Evolutionary conservation across 2,888 invertebrate species (phyloP).

Genomic region (Drosophila kokeensis): DNA sequence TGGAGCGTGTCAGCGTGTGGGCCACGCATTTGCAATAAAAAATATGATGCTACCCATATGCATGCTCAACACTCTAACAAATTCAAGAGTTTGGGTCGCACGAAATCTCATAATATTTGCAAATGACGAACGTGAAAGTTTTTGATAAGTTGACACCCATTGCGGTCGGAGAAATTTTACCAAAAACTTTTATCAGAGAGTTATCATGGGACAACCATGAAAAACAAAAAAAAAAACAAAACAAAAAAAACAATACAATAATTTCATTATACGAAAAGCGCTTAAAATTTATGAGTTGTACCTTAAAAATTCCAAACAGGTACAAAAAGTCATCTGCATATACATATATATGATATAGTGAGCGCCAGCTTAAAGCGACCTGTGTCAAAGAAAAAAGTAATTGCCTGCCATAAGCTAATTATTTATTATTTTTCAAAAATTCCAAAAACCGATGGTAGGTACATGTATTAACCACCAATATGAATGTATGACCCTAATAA

Average conservation of each 20-base stretch:
- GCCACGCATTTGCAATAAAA: conserved; percentile 76
- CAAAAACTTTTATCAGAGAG: conserved; percentile 51
- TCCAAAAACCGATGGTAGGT: too few species aligned
- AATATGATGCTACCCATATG: conserved; percentile 68
- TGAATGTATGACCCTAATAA: too few species aligned
- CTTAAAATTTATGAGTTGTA: conserved; percentile 54
- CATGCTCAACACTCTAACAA: conserved; percentile 61
- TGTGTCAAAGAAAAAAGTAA: too few species aligned
- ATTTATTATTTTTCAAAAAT: too few species aligned
- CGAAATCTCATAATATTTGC: conserved; percentile 78
- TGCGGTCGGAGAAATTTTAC: neutral
- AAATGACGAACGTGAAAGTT: conserved; percentile 80
- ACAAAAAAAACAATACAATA: conserved; percentile 52
- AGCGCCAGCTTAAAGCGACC: too few species aligned
- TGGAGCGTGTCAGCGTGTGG: conserved; percentile 26
- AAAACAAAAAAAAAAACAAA: neutral
- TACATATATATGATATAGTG: conserved; percentile 4
- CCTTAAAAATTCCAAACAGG: conserved; percentile 48
- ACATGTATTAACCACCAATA: too few species aligned
- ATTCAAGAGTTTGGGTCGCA: conserved; percentile 55
- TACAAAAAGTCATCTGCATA: conserved; percentile 28
- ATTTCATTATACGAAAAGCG: conserved; percentile 71
- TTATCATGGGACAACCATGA: conserved; percentile 41
- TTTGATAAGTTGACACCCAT: conserved; percentile 62
- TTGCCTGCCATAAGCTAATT: too few species aligned